Conservation (phyloP, 2,888 invertebrate species). For the Drosophila robusta region DNA sequence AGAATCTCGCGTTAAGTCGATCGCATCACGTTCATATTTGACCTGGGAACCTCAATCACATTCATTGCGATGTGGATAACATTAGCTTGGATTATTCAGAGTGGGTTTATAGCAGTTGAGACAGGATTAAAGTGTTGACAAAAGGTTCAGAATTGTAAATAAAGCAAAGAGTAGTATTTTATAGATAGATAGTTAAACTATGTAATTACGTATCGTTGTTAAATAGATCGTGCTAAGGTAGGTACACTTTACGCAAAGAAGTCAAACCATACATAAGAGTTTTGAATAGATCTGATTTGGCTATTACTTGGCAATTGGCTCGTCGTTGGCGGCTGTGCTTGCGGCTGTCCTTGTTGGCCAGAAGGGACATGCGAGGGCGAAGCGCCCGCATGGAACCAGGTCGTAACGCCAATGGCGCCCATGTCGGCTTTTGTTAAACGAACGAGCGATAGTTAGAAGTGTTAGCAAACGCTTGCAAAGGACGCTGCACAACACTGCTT, state of each 20-base stretch:
- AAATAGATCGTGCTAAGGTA: constrained; percentile 62
- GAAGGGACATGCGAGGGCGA: constrained; percentile 63
- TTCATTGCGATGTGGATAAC: no score
- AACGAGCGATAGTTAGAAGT: constrained; percentile 42
- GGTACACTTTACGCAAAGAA: constrained; percentile 57
- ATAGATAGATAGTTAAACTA: constrained; percentile 5
- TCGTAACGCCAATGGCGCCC: constrained; percentile 84
- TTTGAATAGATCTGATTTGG: constrained; percentile 19
- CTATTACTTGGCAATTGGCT: constrained; percentile 61
- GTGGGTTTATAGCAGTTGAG: background rate
- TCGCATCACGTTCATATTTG: constrained; percentile 25
- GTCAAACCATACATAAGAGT: constrained; percentile 28
- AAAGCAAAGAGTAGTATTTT: constrained; percentile 3
- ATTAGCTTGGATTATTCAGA: constrained; percentile 4
- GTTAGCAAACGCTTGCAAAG: constrained; percentile 17
- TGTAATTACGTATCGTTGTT: constrained; percentile 31
- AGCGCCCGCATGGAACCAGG: constrained; percentile 85
- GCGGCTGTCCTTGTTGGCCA: constrained; percentile 60
- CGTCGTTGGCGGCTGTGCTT: constrained; percentile 40
- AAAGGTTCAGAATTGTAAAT: background rate
- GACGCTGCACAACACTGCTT: constrained; percentile 47
- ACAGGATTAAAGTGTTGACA: background rate
- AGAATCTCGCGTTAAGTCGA: constrained; percentile 31
- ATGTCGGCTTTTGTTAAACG: constrained; percentile 79
- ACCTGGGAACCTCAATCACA: constrained; percentile 1